Conservation (phyloP, 1,140 invertebrate species). For the Platorchestia sp. region DNA sequence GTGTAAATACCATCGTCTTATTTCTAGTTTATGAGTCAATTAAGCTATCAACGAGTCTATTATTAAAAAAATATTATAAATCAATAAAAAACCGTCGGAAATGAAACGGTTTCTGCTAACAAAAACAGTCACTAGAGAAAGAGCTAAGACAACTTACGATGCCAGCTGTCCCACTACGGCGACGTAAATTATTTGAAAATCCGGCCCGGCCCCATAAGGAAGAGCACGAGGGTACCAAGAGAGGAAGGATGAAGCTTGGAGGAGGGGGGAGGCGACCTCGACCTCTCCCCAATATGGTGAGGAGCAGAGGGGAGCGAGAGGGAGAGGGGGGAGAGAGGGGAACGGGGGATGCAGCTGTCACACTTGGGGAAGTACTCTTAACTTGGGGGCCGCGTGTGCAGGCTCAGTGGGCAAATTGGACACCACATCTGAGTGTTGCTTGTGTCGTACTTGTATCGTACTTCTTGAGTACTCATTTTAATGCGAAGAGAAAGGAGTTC, state of each 20-base stretch:
- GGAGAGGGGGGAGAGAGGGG: background rate
- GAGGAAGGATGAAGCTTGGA: background rate
- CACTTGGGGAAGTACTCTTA: background rate
- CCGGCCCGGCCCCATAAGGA: background rate
- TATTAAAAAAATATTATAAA: no score
- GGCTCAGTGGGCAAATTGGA: background rate
- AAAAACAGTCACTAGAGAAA: no score
- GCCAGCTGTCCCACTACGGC: no score
- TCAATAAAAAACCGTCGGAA: no score
- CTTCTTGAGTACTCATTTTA: no score
- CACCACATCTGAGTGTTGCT: background rate
- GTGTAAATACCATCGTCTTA: no score
- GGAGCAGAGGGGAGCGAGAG: background rate
- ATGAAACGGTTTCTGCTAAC: no score
- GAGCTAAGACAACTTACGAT: no score
- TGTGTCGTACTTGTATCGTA: no score
- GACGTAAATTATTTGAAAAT: background rate
- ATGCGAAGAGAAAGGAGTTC: no score
- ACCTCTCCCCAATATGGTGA: conserved; percentile 37
- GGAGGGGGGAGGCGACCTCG: background rate
- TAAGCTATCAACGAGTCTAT: no score
- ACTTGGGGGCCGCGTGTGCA: background rate
- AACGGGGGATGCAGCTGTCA: background rate
- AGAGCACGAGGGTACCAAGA: background rate
- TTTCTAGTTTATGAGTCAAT: no score